A percentile compares a stretch with the other conserved stretches of the same genome.
Conservation (phyloP, 2,888 invertebrate genomes). For the Alviniconcha strummeri region DNA sequence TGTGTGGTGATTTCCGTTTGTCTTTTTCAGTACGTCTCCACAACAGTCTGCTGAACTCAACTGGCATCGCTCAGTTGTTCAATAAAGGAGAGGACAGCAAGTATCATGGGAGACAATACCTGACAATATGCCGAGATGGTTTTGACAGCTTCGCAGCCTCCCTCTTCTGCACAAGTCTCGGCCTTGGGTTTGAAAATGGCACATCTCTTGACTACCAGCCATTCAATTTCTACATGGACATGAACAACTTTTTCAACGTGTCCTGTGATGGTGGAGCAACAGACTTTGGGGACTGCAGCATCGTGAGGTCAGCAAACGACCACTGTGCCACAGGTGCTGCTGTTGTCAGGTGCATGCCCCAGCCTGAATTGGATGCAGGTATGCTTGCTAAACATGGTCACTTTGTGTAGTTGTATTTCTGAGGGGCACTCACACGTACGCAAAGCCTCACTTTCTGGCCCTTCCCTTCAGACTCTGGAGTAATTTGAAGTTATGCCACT, state of each 20-base stretch:
- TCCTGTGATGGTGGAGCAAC: constrained; percentile 1
- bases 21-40: constrained; percentile 8
- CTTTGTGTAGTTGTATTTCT: no score
- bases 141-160: not conserved
- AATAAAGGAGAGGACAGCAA: not conserved
- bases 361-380: not conserved
- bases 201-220: constrained; percentile 5
- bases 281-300: not conserved
- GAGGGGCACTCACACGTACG: no score
- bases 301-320: no score
- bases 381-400: not conserved
- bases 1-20: not conserved
- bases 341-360: constrained; percentile 1
- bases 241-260: not conserved
- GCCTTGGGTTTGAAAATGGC: constrained; percentile 4
- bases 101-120: not conserved
- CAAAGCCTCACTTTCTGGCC: no score
- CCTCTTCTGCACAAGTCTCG: constrained; percentile 5
- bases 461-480: no score
- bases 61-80: not conserved
- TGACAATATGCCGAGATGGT: constrained; percentile 1
- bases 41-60: constrained; percentile 20
- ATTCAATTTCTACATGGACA: not conserved
- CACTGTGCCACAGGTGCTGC: not conserved
- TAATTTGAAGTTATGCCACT: no score